A percentile compares a stretch with the other conserved stretches of the same genome.
These are phyloP conservation scores for Aplochiton taeniatus DNA, from an alignment of 2,797 vertebrate species.

Conservation along the genomic window DNA sequence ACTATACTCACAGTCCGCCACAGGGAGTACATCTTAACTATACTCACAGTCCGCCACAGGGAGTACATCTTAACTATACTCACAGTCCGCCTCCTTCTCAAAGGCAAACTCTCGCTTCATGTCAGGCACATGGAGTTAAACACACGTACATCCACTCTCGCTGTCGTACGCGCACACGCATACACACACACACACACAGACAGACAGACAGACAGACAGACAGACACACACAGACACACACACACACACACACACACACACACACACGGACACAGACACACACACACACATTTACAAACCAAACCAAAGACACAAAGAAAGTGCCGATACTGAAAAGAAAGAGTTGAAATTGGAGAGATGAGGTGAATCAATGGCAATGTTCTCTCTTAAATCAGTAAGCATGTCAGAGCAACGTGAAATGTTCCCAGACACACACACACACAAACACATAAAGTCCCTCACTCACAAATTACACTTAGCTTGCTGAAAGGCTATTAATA, in stretches of 20 bases:
- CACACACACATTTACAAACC: neutral
- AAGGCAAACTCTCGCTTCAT: no score
- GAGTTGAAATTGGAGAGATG: neutral
- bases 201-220: neutral
- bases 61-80: no score
- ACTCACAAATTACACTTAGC: neutral
- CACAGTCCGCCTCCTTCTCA: no score
- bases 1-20: no score
- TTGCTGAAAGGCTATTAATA: no score
- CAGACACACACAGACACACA: neutral
- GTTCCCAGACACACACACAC: neutral
- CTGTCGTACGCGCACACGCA: neutral
- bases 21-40: no score
- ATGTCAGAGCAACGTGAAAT: neutral
- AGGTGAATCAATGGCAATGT: constrained; percentile 11
- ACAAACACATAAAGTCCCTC: neutral
- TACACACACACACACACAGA: constrained; percentile 8
- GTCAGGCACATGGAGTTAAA: no score
- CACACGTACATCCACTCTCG: constrained; percentile 23
- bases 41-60: no score
- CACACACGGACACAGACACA: neutral
- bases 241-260: neutral
- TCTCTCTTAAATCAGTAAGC: constrained; percentile 6
- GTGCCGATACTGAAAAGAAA: neutral
- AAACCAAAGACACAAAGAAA: neutral